Conservation (phyloP, 2,113 vertebrate genomes). For the Odontesthes bonariensis region DNA sequence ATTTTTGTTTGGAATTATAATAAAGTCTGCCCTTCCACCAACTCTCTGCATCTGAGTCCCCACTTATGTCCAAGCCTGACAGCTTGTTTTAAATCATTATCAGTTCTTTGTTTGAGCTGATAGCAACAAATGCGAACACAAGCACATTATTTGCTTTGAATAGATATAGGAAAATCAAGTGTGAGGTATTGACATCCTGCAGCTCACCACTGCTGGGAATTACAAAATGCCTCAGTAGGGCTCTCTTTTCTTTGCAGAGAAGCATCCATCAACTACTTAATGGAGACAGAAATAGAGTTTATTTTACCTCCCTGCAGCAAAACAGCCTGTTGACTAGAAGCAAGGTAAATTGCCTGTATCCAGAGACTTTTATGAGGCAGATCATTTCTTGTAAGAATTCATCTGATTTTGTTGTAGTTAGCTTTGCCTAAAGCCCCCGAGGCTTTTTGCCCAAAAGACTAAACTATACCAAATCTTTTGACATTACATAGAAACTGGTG, state of each 20-base stretch:
- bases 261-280: conserved; percentile 22
- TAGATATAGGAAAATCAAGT: conserved; percentile 51
- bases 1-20: too few species aligned
- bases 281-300: conserved; percentile 8
- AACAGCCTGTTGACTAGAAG: conserved; percentile 22
- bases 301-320: conserved; percentile 13
- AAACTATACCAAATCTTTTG: not conserved
- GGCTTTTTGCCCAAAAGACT: not conserved
- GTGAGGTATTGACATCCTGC: conserved; percentile 49
- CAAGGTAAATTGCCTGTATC: conserved; percentile 37
- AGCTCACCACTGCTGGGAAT: conserved; percentile 50
- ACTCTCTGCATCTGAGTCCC: too few species aligned
- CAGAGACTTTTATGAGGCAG: conserved; percentile 31
- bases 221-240: conserved; percentile 4
- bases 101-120: conserved; percentile 42
- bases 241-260: not conserved
- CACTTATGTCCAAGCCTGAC: too few species aligned
- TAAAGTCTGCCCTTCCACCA: too few species aligned
- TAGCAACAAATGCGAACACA: conserved; percentile 19
- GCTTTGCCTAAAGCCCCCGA: conserved; percentile 1
- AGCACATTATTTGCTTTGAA: conserved; percentile 55
- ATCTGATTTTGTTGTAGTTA: conserved; percentile 15
- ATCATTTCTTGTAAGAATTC: conserved; percentile 20
- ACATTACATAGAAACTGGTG: conserved; percentile 17
- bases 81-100: conserved; percentile 16